phyloP scores from a whole-genome alignment of 2,797 vertebrate species.

The Chromobotia macracanthus region DNA sequence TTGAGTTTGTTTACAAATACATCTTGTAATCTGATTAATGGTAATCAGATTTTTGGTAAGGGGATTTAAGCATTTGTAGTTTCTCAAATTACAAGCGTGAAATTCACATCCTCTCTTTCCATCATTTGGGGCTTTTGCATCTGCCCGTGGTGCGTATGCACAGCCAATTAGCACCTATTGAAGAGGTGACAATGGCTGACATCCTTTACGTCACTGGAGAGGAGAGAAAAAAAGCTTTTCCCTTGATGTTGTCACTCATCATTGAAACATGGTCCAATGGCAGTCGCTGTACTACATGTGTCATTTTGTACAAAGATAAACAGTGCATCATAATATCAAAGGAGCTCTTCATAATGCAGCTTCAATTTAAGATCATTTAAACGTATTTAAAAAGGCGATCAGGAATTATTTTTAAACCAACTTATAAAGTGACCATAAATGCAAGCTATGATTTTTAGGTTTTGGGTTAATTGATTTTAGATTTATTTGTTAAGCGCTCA shows the following conservation, averaged over 20 bases:
- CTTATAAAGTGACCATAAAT: conserved; percentile 5
- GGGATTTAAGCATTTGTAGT: not conserved
- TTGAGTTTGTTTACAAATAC: not conserved
- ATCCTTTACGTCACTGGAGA: conserved; percentile 9
- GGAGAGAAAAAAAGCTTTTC: conserved; percentile 32
- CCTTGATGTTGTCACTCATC: conserved; percentile 50
- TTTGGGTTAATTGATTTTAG: conserved; percentile 69
- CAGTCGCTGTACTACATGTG: conserved; percentile 38
- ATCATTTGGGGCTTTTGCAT: not conserved
- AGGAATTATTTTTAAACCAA: conserved; percentile 58
- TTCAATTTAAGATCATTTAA: conserved; percentile 42
- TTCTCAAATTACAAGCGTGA: conserved; percentile 3
- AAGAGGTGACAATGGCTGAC: conserved; percentile 9
- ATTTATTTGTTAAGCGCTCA: conserved; percentile 61
- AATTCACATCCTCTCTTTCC: not conserved
- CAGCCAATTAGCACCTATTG: conserved; percentile 35
- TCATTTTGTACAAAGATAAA: conserved; percentile 48
- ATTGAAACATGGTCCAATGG: not conserved
- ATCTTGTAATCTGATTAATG: not conserved
- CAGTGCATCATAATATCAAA: conserved; percentile 43
- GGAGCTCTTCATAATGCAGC: conserved; percentile 40
- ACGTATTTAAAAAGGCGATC: conserved; percentile 41
- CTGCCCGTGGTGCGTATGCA: not conserved
- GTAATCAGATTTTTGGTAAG: not conserved
- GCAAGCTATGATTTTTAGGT: conserved; percentile 61